Conservation (phyloP, 2,113 vertebrate species). For the Canis aureus region DNA sequence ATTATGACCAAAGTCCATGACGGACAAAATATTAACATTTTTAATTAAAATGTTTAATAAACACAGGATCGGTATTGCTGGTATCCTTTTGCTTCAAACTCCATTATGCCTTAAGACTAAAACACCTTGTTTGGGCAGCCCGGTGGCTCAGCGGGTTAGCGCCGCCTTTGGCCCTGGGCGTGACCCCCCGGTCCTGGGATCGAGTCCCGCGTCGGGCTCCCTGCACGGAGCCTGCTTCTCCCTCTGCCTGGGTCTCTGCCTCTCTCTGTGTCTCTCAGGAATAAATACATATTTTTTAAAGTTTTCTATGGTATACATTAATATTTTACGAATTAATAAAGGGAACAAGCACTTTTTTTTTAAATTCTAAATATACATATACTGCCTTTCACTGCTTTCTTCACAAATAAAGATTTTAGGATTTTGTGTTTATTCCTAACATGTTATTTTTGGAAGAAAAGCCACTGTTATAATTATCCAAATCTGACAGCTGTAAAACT, state of each 20-base stretch:
- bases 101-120: too few species aligned
- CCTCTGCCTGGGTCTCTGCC: too few species aligned
- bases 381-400: background rate
- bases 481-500: conserved; percentile 12
- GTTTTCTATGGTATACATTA: background rate
- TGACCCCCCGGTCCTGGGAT: too few species aligned
- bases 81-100: background rate
- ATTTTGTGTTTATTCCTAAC: conserved; percentile 29
- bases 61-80: background rate
- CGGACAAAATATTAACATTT: background rate
- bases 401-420: conserved; percentile 26
- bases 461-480: background rate
- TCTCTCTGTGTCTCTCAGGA: too few species aligned
- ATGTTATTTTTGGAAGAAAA: conserved; percentile 36
- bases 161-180: too few species aligned
- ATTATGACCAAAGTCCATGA: background rate
- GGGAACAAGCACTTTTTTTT: background rate
- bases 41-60: background rate
- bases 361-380: background rate
- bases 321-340: background rate
- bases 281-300: background rate
- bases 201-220: too few species aligned
- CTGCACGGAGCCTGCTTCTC: too few species aligned
- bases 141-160: too few species aligned
- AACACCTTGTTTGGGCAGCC: too few species aligned